Conservation (phyloP, 2,888 invertebrate genomes). For the Stictocephala bisonia region DNA sequence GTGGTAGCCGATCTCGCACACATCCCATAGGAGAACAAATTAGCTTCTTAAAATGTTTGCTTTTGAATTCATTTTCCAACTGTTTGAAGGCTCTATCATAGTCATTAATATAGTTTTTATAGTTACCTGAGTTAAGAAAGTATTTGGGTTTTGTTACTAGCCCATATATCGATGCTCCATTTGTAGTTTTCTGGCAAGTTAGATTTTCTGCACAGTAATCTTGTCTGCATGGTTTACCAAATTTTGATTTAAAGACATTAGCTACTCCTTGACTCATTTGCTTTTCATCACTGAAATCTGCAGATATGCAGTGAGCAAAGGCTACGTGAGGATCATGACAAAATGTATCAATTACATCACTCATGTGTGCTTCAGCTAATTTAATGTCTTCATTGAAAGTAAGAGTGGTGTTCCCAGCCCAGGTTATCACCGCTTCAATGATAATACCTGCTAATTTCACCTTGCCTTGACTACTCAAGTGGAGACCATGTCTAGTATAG, state of each 20-base stretch:
- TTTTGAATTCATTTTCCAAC: not conserved
- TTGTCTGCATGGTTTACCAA: too few relatives aligned
- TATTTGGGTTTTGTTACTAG: constrained; percentile 1
- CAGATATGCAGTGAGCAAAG: too few relatives aligned
- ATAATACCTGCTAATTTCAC: not conserved
- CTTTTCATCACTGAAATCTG: too few relatives aligned
- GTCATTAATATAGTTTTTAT: not conserved
- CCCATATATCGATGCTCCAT: not conserved
- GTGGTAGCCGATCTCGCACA: not conserved
- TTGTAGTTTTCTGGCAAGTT: not conserved
- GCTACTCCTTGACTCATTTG: too few relatives aligned
- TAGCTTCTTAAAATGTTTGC: not conserved
- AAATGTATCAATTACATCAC: too few relatives aligned
- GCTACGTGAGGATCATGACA: too few relatives aligned
- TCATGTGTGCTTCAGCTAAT: too few relatives aligned
- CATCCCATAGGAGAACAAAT: constrained; percentile 6
- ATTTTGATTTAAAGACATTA: too few relatives aligned
- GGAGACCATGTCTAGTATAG: not conserved
- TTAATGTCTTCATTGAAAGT: too few relatives aligned
- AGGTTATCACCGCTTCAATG: too few relatives aligned
- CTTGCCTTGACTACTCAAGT: not conserved
- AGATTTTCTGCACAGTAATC: too few relatives aligned
- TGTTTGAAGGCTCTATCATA: not conserved
- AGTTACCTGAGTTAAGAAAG: not conserved
- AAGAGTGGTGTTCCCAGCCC: too few relatives aligned